Conservation (phyloP, 2,888 invertebrate genomes). For the Dryocosmus kuriphilus region DNA sequence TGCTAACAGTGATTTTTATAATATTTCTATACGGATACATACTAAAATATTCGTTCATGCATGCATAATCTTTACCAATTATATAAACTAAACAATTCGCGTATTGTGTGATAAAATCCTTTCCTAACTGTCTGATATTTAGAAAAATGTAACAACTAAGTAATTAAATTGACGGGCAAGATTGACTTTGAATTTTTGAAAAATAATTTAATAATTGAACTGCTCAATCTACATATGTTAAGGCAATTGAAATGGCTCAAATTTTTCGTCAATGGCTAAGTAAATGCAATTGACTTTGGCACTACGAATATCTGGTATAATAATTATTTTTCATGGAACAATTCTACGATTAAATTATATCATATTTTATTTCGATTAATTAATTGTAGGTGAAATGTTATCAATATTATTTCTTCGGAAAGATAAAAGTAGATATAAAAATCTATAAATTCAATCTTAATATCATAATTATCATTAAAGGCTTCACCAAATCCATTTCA, state of each 20-base stretch:
- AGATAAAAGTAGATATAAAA: no score
- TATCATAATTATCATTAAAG: neutral
- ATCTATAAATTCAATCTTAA: neutral
- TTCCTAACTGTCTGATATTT: neutral
- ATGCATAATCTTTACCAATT: neutral
- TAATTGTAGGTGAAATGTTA: neutral
- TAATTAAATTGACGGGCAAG: neutral
- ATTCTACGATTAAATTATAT: neutral
- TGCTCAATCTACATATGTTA: neutral
- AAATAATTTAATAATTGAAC: neutral
- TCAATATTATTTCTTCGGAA: no score
- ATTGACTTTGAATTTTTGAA: neutral
- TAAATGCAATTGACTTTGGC: conserved; percentile 18
- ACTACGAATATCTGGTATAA: neutral
- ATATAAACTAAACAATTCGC: neutral
- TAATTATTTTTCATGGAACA: neutral
- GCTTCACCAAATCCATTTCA: conserved; percentile 1
- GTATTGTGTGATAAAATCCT: no score
- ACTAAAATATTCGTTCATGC: neutral
- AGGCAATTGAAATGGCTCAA: neutral
- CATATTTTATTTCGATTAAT: neutral
- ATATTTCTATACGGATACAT: neutral
- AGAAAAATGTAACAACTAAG: neutral
- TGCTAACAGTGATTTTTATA: neutral
- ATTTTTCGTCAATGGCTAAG: neutral